These are phyloP conservation scores for Lasioglossum calceatum DNA, from an alignment of 2,888 invertebrate species.

Conservation along the genomic window DNA sequence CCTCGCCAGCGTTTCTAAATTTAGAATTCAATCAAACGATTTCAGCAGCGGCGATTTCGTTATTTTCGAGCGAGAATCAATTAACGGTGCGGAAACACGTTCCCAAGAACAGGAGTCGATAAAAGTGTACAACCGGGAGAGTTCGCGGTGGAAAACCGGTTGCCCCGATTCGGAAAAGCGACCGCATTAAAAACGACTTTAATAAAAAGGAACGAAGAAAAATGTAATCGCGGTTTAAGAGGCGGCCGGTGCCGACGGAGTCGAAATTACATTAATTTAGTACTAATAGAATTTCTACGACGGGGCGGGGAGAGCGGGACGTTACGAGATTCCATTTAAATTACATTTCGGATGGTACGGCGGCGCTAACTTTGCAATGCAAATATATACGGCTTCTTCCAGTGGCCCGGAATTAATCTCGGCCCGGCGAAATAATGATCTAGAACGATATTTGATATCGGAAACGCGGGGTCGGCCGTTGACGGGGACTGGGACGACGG, in stretches of 20 bases:
- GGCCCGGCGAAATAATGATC: constrained; percentile 33
- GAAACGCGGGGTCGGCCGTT: constrained; percentile 1
- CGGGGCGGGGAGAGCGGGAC: not conserved
- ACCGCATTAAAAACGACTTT: constrained; percentile 1
- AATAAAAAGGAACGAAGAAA: not conserved
- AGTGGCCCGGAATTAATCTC: constrained; percentile 34
- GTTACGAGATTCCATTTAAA: constrained; percentile 36
- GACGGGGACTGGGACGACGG: not conserved
- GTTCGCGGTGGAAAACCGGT: not conserved
- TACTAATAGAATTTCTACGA: constrained; percentile 27
- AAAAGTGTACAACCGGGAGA: not conserved
- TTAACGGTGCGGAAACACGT: not conserved
- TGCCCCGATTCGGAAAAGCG: constrained; percentile 10
- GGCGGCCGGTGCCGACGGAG: not conserved
- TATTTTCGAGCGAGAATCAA: not conserved
- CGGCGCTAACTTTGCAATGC: constrained; percentile 40
- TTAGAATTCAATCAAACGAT: not conserved
- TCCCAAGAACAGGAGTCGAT: not conserved
- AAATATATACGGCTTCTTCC: constrained; percentile 32
- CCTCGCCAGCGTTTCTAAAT: not conserved
- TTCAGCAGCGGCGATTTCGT: not conserved
- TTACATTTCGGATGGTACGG: constrained; percentile 29
- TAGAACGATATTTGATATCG: constrained; percentile 52
- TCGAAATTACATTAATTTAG: constrained; percentile 27
- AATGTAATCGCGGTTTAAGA: constrained; percentile 23